Conservation (phyloP, 1,140 invertebrate genomes). For the Notospermus geniculatus region DNA sequence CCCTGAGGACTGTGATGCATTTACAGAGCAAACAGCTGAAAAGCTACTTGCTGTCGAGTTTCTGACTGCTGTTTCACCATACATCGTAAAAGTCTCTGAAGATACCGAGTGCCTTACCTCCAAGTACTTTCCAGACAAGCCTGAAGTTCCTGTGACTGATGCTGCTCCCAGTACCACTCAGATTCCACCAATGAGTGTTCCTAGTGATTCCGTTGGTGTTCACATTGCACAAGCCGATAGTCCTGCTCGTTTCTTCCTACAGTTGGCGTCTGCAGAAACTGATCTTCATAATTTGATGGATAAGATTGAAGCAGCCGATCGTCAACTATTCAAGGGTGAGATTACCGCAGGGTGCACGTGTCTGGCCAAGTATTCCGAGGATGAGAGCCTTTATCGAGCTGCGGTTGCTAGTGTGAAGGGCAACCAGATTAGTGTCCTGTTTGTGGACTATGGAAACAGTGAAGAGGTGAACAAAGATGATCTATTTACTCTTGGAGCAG, state of each 20-base stretch:
- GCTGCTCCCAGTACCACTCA: no score
- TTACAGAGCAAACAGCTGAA: conserved; percentile 2
- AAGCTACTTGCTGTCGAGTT: background rate
- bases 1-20: conserved; percentile 2
- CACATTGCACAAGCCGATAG: background rate
- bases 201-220: background rate
- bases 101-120: background rate
- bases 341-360: background rate
- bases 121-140: background rate
- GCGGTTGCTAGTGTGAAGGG: conserved; percentile 69
- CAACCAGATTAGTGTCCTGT: conserved; percentile 62
- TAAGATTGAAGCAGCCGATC: background rate
- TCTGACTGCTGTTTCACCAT: background rate
- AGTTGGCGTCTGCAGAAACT: background rate
- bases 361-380: conserved; percentile 67
- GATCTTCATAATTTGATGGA: background rate
- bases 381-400: conserved; percentile 77
- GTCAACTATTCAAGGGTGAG: background rate
- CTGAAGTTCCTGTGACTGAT: background rate
- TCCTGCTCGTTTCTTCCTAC: background rate
- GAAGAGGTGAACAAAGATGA: conserved; percentile 18
- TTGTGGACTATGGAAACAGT: conserved; percentile 62
- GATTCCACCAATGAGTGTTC: no score
- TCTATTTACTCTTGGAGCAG: background rate
- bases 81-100: conserved; percentile 3